Evolutionary conservation across 2,888 invertebrate genomes (phyloP), one percentile per base, ranked within the genome.

Genomic region (Drosophila demipolita): DNA sequence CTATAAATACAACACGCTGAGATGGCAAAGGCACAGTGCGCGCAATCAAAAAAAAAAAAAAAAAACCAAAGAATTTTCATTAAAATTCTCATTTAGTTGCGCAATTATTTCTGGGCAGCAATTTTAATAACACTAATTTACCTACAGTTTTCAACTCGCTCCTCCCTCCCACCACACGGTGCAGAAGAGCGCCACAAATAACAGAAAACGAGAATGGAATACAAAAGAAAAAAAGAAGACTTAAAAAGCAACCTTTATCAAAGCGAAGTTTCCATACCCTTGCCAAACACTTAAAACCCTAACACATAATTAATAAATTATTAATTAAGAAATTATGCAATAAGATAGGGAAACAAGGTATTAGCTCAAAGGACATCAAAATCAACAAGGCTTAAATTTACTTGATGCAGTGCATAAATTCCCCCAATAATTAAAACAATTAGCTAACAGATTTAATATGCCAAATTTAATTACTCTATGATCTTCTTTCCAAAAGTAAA

Each of bases 101-200:
- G 83, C 90, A 89, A 85, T 89, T 86, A 89, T 80, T 88, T 78
- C 76, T 75, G 78, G 82, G 88, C 82, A 88, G 72, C 82, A 75
- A 90, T 89, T 90, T 89, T 90, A 90, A 89, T 89, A 85, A 89
- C 82, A 85, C 85, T 89, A 89, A 85, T 87, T 89, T 89, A 80
- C 88, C 87, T 87, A 61, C 73, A 89, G 82, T 80, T 82, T 71
- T 59, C 74, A 81, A 71, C 79, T 78, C 55, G 69, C 66, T 76
- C 67, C 68, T 81, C 23, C 23, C 23, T 1, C 23, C 23, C 23
- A 1, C 68, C 50, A 49, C 61, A 42, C 38, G 42, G 23, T 38
- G 45, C 66, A 75, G 66, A 81, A 86, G 73, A 78, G 58, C 58
- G 63, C 58, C 71, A 40, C 60, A 58, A 75, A 57, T 38, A 50